Conservation (phyloP, 2,888 invertebrate species). For the Drepana falcataria region DNA sequence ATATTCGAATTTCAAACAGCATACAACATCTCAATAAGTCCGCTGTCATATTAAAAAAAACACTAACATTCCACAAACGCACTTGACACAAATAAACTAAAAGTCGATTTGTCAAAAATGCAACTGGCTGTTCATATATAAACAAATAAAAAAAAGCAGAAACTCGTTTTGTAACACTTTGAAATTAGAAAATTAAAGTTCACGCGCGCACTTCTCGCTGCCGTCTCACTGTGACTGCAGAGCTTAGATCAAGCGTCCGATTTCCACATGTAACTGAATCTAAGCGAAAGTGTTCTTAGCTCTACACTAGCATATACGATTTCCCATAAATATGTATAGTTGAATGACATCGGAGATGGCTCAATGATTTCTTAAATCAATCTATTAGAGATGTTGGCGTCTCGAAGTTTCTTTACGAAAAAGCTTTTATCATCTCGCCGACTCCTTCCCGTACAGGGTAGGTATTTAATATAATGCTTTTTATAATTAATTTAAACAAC, state of each 20-base stretch:
- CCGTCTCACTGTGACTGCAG: conserved; percentile 44
- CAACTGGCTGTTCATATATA: not conserved
- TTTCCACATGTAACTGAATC: conserved; percentile 46
- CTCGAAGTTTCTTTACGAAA: too few species aligned
- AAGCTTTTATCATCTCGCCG: too few species aligned
- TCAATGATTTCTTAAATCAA: not conserved
- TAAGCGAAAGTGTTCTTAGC: conserved; percentile 56
- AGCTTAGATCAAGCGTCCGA: conserved; percentile 43
- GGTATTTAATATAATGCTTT: too few species aligned
- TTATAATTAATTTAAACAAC: too few species aligned
- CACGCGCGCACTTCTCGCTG: conserved; percentile 37
- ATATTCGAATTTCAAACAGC: not conserved
- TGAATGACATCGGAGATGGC: conserved; percentile 32
- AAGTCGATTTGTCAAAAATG: not conserved
- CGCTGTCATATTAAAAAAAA: not conserved
- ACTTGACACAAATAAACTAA: not conserved
- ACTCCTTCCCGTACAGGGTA: too few species aligned
- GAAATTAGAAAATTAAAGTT: conserved; percentile 30
- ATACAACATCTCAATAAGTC: not conserved
- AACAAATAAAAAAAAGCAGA: not conserved
- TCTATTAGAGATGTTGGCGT: too few species aligned
- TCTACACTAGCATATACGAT: conserved; percentile 17
- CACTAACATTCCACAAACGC: not conserved
- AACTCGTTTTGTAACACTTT: conserved; percentile 5
- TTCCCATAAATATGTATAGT: conserved; percentile 32